Conservation (phyloP, 2,797 vertebrate genomes). For the Manis crassicaudata region DNA sequence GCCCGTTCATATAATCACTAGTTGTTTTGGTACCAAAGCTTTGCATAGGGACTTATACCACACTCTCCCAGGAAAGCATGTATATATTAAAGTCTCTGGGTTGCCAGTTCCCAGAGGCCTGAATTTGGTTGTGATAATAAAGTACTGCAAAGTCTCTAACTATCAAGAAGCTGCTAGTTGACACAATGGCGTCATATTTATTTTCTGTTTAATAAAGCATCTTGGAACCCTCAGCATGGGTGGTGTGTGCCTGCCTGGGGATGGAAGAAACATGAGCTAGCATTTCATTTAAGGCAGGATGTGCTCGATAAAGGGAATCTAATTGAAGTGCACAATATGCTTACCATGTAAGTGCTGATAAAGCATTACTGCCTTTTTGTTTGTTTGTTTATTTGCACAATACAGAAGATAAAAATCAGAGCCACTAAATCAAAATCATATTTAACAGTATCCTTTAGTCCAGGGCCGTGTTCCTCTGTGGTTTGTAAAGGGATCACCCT, state of each 20-base stretch:
- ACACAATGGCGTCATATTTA: conserved; percentile 67
- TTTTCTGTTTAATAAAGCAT: conserved; percentile 77
- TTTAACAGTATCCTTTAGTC: conserved; percentile 54
- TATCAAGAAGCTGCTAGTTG: background rate
- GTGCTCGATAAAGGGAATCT: conserved; percentile 53
- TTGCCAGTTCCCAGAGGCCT: conserved; percentile 42
- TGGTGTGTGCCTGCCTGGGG: conserved; percentile 26
- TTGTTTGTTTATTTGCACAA: background rate
- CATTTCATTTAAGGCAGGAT: conserved; percentile 30
- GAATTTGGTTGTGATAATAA: conserved; percentile 48
- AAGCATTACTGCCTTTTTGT: conserved; percentile 36
- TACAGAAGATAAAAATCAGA: conserved; percentile 71
- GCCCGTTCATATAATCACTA: background rate
- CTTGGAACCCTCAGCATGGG: conserved; percentile 34
- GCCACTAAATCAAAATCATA: conserved; percentile 66
- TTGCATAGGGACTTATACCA: background rate
- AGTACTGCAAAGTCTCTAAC: background rate
- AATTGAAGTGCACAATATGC: conserved; percentile 70
- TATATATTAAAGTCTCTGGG: background rate
- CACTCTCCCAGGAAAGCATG: background rate
- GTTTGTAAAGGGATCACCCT: conserved; percentile 16
- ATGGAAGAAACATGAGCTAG: background rate
- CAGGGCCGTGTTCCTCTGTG: conserved; percentile 21
- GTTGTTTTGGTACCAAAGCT: background rate
- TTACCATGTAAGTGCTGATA: conserved; percentile 65